A percentile compares a stretch with the other conserved stretches of the same genome.
These are phyloP conservation scores for Drosophila paramelanica DNA, from an alignment of 2,888 invertebrate species.

Conservation along the genomic window DNA sequence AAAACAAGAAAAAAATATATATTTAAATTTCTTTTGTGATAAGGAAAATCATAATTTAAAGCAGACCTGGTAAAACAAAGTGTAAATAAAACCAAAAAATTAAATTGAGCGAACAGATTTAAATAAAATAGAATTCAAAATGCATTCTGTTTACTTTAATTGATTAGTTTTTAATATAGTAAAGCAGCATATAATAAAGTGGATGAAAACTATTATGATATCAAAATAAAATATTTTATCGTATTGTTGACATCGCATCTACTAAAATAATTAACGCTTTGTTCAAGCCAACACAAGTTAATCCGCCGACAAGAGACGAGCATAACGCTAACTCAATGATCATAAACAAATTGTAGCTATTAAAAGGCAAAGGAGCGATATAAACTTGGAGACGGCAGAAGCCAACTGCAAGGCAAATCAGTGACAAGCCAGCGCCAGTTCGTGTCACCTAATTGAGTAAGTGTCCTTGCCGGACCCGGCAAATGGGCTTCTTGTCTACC, in stretches of 20 bases:
- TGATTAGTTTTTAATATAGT: background rate
- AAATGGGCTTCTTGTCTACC: constrained; percentile 17
- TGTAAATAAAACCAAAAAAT: no score
- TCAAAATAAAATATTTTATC: background rate
- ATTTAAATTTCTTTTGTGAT: no score
- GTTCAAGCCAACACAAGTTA: constrained; percentile 18
- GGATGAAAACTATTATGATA: background rate
- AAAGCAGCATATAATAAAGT: background rate
- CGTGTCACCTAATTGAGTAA: constrained; percentile 74
- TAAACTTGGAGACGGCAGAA: constrained; percentile 19
- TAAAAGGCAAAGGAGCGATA: constrained; percentile 21
- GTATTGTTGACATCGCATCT: background rate
- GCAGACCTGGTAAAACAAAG: no score
- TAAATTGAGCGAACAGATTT: no score
- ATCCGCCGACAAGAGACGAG: constrained; percentile 4
- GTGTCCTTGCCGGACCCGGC: constrained; percentile 51
- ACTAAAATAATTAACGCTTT: constrained; percentile 8
- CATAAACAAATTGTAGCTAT: constrained; percentile 53
- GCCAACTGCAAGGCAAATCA: constrained; percentile 62
- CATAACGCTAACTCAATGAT: constrained; percentile 39
- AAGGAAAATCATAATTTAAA: no score
- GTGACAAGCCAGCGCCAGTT: constrained; percentile 57
- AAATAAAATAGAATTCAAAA: no score
- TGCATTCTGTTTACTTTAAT: no score
- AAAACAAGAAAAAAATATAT: no score